Base-by-base conservation (phyloP, 2,797 vertebrate genomes). In the Okamejei kenojei region DNA sequence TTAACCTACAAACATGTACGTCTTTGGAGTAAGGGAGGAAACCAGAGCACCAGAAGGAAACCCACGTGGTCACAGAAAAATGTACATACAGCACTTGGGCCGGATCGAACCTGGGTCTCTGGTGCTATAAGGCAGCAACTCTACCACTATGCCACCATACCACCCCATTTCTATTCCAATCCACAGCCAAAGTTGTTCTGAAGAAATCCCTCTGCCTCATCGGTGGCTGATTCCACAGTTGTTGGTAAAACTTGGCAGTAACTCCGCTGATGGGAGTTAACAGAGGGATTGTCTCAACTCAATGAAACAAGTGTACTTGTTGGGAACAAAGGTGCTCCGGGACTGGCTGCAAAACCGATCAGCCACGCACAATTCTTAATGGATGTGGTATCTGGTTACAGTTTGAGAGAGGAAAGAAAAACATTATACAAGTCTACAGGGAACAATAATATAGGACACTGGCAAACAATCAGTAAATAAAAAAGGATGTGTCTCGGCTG, bases 381-480 rank as follows among this genome's bases (percentile, higher is more conserved):
- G 90, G 73, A 58, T 76, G 90, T 76, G 68, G 71, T 79, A 29
- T 92, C 90, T 76, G 71, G 5, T 76, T 74, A 74, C 90, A 74
- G 23, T 45, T 23, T 91, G 29, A 26, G 71, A 58, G 38, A 54
- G 71, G 76, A 76, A 74, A 54, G 71, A 92, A 76, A n/a, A 17
- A 58, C 26, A 76, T 76, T 3, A 35, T 8, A 54, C 35, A 74
- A 17, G 35, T 92, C 90, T 76, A 71, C 26, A 8, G 71, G 35
- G 90, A 91, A 92, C 71, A 88, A 35, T 65, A 68, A 88, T 21
- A 35, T n/a, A 88, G 61, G 61, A 73, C 0, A 23, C 38, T 54
- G 90, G 38, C 90, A 76, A 11, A n/a, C 5, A 29, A n/a, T 29
- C 68, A 92, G 71, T 35, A 74, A 92, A 76, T 92, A 92, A 91